phyloP scores from a whole-genome alignment of 2,113 vertebrate genomes.

The Ceuthmochares aereus region DNA sequence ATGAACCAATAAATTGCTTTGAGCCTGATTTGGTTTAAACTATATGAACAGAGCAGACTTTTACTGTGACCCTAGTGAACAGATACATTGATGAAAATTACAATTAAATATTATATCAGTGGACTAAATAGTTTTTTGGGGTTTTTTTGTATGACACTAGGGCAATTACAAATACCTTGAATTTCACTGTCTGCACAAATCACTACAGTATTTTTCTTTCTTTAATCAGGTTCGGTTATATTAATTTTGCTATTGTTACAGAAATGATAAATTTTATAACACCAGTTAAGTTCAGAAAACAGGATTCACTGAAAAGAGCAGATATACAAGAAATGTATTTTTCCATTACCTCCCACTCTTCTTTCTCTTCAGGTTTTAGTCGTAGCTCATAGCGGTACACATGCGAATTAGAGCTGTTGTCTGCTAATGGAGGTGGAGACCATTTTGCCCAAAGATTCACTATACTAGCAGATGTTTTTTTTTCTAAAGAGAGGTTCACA shows the following conservation, averaged over 20 bases:
- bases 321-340: background rate
- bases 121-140: background rate
- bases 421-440: conserved; percentile 81
- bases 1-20: background rate
- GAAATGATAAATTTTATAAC: background rate
- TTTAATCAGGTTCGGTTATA: background rate
- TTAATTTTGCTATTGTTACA: background rate
- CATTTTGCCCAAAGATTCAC: conserved; percentile 84
- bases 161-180: background rate
- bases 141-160: background rate
- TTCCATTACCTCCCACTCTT: conserved; percentile 87
- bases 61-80: background rate
- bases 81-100: background rate
- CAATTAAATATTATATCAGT: background rate
- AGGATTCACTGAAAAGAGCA: background rate
- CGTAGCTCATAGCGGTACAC: conserved; percentile 87
- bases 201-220: background rate
- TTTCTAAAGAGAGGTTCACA: conserved; percentile 78
- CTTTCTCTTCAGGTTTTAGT: conserved; percentile 79
- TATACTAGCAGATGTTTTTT: conserved; percentile 61
- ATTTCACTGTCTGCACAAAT: background rate
- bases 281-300: background rate
- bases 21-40: background rate
- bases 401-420: conserved; percentile 84
- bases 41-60: background rate